These are phyloP conservation scores for Zhengitettix transpicula DNA, from an alignment of 2,888 invertebrate species.

Conservation along the genomic window DNA sequence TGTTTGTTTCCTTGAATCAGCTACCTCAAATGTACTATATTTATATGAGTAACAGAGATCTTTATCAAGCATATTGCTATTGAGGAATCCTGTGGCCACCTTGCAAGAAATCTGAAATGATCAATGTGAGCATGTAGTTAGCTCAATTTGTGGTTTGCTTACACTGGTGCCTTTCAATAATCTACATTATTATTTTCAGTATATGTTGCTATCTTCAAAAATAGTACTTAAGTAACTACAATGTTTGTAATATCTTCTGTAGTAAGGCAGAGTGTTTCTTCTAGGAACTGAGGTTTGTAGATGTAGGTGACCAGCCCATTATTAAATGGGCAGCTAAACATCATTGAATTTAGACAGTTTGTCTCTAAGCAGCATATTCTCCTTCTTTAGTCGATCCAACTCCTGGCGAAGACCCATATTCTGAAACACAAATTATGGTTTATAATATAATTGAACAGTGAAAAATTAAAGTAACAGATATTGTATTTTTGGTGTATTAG, in stretches of 20 bases:
- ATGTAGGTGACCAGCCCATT: neutral
- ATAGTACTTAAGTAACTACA: neutral
- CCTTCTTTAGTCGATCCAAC: slow-evolving; percentile 79
- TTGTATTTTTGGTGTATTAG: neutral
- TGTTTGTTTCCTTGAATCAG: too few species aligned
- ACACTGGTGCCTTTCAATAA: too few species aligned
- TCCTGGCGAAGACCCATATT: slow-evolving; percentile 81
- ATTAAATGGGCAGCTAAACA: slow-evolving; percentile 31
- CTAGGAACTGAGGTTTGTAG: neutral
- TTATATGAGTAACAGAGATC: too few species aligned
- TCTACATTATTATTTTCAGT: neutral
- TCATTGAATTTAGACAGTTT: slow-evolving; percentile 79
- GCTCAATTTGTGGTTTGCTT: too few species aligned
- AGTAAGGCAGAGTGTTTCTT: neutral
- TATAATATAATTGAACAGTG: neutral
- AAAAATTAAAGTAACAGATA: neutral
- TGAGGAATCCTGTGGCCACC: neutral
- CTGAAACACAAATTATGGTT: slow-evolving; percentile 32
- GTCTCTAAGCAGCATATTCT: slow-evolving; percentile 76
- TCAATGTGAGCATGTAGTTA: too few species aligned
- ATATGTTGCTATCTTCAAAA: neutral
- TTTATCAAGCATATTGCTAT: too few species aligned
- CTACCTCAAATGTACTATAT: too few species aligned
- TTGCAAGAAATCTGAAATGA: neutral
- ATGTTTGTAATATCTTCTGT: neutral